These are phyloP conservation scores for Opisthograptis luteolata DNA, from an alignment of 2,888 invertebrate genomes.

Conservation along the genomic window DNA sequence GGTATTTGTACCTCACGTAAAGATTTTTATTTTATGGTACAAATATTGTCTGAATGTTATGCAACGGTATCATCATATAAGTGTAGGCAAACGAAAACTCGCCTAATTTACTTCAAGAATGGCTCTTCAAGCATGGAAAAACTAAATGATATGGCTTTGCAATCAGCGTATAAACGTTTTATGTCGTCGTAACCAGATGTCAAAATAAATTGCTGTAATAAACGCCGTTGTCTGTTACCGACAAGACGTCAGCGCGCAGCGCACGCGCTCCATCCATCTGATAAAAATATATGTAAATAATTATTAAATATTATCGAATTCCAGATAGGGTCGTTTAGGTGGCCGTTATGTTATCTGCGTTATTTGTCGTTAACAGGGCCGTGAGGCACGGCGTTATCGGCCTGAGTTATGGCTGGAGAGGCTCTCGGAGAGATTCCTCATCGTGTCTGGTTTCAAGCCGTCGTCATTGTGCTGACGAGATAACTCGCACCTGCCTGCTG, in stretches of 20 bases:
- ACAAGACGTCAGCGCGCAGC: slow-evolving; percentile 57
- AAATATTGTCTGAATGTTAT: too few relatives aligned
- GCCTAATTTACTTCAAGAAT: too few relatives aligned
- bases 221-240: slow-evolving; percentile 55
- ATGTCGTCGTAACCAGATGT: slow-evolving; percentile 47
- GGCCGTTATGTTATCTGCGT: slow-evolving; percentile 77
- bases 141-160: neutral
- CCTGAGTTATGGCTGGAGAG: slow-evolving; percentile 70
- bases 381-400: slow-evolving; percentile 71
- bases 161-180: slow-evolving; percentile 27
- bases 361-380: slow-evolving; percentile 81
- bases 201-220: slow-evolving; percentile 59
- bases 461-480: slow-evolving; percentile 56
- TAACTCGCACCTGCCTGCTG: slow-evolving; percentile 51
- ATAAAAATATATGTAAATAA: slow-evolving; percentile 79
- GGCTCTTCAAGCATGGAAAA: too few relatives aligned
- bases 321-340: slow-evolving; percentile 79
- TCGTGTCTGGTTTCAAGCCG: slow-evolving; percentile 67
- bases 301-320: slow-evolving; percentile 81
- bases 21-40: too few relatives aligned
- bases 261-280: slow-evolving; percentile 74
- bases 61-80: too few relatives aligned
- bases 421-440: slow-evolving; percentile 54
- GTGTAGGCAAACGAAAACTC: too few relatives aligned
- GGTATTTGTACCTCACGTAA: too few relatives aligned